A percentile compares a stretch with the other conserved stretches of the same genome.
These are phyloP conservation scores for Plagodis pulveraria DNA, from an alignment of 2,888 invertebrate species.

Conservation along the genomic window DNA sequence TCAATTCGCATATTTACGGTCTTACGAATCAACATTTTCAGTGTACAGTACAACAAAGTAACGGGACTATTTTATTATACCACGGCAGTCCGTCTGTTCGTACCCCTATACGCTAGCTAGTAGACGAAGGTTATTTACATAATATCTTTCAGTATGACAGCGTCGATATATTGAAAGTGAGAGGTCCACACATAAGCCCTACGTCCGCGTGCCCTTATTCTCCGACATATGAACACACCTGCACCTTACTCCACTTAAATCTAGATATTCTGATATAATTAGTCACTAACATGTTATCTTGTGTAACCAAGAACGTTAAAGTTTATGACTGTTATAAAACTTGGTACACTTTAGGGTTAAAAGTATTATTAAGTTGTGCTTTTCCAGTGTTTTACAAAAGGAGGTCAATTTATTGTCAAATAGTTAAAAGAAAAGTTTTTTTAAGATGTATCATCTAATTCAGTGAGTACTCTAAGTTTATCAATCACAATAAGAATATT, in stretches of 20 bases:
- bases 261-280: slow-evolving; percentile 19
- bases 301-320: slow-evolving; percentile 8
- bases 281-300: slow-evolving; percentile 11
- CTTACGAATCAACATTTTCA: no score
- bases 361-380: not conserved
- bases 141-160: slow-evolving; percentile 1
- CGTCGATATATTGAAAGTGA: slow-evolving; percentile 32
- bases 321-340: slow-evolving; percentile 9
- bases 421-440: no score
- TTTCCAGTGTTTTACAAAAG: not conserved
- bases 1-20: no score
- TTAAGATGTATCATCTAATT: no score
- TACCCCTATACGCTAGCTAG: no score
- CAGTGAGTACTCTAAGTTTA: no score
- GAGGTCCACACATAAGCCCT: slow-evolving; percentile 25
- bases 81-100: no score
- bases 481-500: no score
- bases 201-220: slow-evolving; percentile 43
- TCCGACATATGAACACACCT: slow-evolving; percentile 41
- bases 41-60: no score
- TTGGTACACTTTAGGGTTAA: not conserved
- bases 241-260: slow-evolving; percentile 28
- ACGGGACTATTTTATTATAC: no score
- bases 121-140: no score
- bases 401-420: no score